Conservation (phyloP, 2,797 vertebrate genomes). For the Lutjanus argentimaculatus region DNA sequence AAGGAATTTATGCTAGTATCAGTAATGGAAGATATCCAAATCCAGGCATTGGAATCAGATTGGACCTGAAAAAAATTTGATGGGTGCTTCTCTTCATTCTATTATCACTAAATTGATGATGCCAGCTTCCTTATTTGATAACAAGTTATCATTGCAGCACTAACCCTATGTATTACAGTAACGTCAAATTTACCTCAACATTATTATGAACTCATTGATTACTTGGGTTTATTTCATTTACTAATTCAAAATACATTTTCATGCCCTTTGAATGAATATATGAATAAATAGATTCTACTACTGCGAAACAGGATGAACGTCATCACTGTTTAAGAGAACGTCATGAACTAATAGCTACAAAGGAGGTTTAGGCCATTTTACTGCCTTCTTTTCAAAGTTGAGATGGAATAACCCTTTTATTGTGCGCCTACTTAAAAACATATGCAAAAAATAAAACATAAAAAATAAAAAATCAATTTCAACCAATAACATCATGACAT, state of each 20-base stretch:
- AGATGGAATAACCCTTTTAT: too few species aligned
- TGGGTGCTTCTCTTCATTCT: too few species aligned
- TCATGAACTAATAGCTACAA: neutral
- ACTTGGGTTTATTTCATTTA: neutral
- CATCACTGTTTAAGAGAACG: neutral
- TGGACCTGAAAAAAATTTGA: too few species aligned
- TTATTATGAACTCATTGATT: neutral
- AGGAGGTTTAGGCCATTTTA: neutral
- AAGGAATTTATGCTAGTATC: too few species aligned
- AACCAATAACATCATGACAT: too few species aligned
- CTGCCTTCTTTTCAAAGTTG: neutral
- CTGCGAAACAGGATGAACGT: neutral
- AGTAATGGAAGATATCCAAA: too few species aligned
- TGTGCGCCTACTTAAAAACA: too few species aligned
- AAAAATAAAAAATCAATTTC: too few species aligned
- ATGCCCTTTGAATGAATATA: neutral
- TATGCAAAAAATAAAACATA: too few species aligned
- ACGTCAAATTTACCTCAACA: neutral
- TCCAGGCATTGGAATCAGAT: too few species aligned
- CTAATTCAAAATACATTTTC: neutral
- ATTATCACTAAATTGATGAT: neutral
- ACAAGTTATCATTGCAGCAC: slow-evolving; percentile 6
- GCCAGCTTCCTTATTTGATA: neutral
- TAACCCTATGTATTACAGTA: neutral
- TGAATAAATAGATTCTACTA: neutral